Conservation (phyloP, 1,140 invertebrate species). For the Drosophila ohnishii region DNA sequence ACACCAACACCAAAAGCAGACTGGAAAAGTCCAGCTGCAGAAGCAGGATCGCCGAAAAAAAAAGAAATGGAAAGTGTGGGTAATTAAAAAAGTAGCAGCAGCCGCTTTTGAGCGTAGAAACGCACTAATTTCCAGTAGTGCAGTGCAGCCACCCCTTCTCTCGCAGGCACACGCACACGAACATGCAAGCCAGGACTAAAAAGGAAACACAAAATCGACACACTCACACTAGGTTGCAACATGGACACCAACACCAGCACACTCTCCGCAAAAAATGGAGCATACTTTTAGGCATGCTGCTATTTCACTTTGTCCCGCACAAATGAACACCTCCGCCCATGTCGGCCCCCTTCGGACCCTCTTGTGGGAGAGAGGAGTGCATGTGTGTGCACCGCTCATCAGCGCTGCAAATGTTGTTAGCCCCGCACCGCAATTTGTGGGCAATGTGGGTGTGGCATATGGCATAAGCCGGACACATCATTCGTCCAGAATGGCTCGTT, state of each 20-base stretch:
- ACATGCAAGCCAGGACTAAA: slow-evolving; percentile 18
- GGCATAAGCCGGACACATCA: slow-evolving; percentile 61
- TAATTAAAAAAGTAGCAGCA: slow-evolving; percentile 80
- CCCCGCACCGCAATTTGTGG: slow-evolving; percentile 77
- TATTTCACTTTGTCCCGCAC: slow-evolving; percentile 77
- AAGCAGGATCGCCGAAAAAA: slow-evolving; percentile 21
- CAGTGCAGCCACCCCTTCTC: slow-evolving; percentile 53
- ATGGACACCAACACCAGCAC: slow-evolving; percentile 31
- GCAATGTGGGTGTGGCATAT: slow-evolving; percentile 76
- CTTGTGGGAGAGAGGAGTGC: neutral
- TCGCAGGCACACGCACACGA: slow-evolving; percentile 3
- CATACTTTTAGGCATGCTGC: slow-evolving; percentile 80
- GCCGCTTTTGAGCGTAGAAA: slow-evolving; percentile 78
- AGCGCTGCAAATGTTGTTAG: slow-evolving; percentile 72
- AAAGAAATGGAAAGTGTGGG: slow-evolving; percentile 73
- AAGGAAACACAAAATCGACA: slow-evolving; percentile 59
- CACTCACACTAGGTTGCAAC: slow-evolving; percentile 43
- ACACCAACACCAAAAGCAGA: slow-evolving; percentile 29
- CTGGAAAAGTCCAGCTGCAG: slow-evolving; percentile 49
- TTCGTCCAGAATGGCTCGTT: slow-evolving; percentile 64
- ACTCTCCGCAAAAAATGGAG: slow-evolving; percentile 41
- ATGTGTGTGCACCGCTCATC: slow-evolving; percentile 50
- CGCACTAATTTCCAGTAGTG: slow-evolving; percentile 79
- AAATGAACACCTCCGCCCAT: slow-evolving; percentile 72
- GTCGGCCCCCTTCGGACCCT: neutral